These are phyloP conservation scores for Sinelater perroti DNA, from an alignment of 2,888 invertebrate species.

Conservation along the genomic window DNA sequence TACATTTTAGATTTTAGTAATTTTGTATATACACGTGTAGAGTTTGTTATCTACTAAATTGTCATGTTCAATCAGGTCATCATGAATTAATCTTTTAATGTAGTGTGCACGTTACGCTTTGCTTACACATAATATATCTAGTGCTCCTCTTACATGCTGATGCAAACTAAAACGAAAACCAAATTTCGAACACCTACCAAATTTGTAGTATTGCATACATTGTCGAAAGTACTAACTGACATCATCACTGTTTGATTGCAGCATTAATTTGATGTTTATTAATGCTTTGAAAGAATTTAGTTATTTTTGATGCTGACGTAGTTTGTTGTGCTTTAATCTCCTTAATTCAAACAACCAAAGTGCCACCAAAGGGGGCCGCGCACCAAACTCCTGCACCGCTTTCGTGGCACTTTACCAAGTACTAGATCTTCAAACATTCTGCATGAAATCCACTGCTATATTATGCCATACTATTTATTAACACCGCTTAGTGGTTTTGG, in stretches of 20 bases:
- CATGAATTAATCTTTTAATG: no score
- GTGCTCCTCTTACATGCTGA: constrained; percentile 21
- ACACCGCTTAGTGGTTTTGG: constrained; percentile 51
- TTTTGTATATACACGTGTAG: no score
- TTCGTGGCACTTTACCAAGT: constrained; percentile 31
- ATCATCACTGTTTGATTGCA: constrained; percentile 57
- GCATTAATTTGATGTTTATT: constrained; percentile 43
- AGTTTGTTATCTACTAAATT: no score
- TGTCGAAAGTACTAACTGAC: constrained; percentile 48
- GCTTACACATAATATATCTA: constrained; percentile 4
- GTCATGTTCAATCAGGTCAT: no score
- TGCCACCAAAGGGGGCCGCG: constrained; percentile 35
- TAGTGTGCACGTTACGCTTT: constrained; percentile 20
- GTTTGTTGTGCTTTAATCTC: constrained; percentile 40
- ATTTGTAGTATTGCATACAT: constrained; percentile 27
- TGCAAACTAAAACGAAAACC: constrained; percentile 25
- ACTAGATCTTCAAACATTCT: constrained; percentile 61
- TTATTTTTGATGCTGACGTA: constrained; percentile 40
- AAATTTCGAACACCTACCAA: constrained; percentile 15
- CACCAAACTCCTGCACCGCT: no score
- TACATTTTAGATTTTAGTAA: no score
- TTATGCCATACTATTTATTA: constrained; percentile 49
- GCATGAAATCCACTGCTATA: constrained; percentile 55
- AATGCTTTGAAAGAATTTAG: constrained; percentile 43
- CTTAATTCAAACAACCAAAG: constrained; percentile 35